A percentile compares a stretch with the other conserved stretches of the same genome.
These are phyloP conservation scores for Lingula anatina DNA, from an alignment of 2,888 invertebrate species.

Conservation along the genomic window DNA sequence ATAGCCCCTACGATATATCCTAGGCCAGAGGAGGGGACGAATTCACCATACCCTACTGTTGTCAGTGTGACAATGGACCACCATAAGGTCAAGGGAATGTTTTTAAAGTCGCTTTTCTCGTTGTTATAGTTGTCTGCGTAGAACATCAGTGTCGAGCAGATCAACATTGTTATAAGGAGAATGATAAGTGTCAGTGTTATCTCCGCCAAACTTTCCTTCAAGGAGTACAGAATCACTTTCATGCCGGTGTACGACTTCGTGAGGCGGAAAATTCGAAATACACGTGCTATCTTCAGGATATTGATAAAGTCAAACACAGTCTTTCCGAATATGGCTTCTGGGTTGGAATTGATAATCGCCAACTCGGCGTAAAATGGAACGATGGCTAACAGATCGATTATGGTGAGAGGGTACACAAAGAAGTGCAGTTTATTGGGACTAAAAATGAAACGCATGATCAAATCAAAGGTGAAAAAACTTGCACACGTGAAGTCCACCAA, in stretches of 20 bases:
- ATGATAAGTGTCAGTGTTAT: constrained; percentile 36
- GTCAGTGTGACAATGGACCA: constrained; percentile 47
- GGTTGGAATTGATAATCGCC: too few relatives aligned
- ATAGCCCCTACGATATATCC: constrained; percentile 37
- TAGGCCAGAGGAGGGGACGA: constrained; percentile 24
- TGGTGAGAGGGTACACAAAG: constrained; percentile 14
- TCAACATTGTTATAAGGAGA: constrained; percentile 35
- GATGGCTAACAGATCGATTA: constrained; percentile 22
- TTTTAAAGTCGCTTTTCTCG: constrained; percentile 22
- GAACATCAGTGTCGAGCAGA: constrained; percentile 41
- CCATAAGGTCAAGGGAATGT: constrained; percentile 41
- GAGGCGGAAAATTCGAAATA: constrained; percentile 35
- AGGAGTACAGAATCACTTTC: constrained; percentile 39
- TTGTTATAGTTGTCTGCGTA: too few relatives aligned
- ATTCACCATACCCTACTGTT: constrained; percentile 45
- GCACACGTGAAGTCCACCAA: constrained; percentile 25
- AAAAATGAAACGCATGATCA: constrained; percentile 21
- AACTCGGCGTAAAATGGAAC: constrained; percentile 13
- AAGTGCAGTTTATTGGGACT: constrained; percentile 20
- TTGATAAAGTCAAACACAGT: too few relatives aligned
- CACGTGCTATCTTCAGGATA: constrained; percentile 30
- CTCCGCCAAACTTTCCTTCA: constrained; percentile 38
- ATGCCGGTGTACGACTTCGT: constrained; percentile 36
- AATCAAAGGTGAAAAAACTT: constrained; percentile 33
- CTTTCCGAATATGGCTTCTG: too few relatives aligned